Evolutionary conservation across 2,113 vertebrate species (phyloP).

Genomic region (Rhinogobius similis): DNA sequence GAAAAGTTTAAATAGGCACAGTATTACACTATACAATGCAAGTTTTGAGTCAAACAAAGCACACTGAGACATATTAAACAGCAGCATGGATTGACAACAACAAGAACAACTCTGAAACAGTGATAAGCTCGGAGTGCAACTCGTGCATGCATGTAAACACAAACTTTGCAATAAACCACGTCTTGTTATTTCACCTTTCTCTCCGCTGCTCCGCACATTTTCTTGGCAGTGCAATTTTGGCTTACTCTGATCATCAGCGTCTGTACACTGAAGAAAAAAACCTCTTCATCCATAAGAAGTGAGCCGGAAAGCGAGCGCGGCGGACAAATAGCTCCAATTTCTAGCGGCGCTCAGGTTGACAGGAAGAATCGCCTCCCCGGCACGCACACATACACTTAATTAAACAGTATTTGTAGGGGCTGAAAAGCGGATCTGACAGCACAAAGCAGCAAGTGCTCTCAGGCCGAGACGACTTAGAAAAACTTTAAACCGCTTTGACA

Average conservation of each 20-base stretch:
- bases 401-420: constrained; percentile 60
- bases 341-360: constrained; percentile 47
- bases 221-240: constrained; percentile 58
- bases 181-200: constrained; percentile 45
- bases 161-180: constrained; percentile 37
- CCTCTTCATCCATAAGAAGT: constrained; percentile 50
- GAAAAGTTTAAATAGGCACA: neutral
- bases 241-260: constrained; percentile 53
- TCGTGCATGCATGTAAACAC: constrained; percentile 43
- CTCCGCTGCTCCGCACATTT: constrained; percentile 16
- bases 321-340: constrained; percentile 64
- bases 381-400: constrained; percentile 49
- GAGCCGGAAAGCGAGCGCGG: constrained; percentile 46
- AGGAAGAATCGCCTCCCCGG: constrained; percentile 30
- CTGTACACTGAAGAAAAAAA: constrained; percentile 5
- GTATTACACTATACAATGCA: neutral
- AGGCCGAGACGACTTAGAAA: constrained; percentile 23
- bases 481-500: constrained; percentile 31
- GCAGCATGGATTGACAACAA: constrained; percentile 10
- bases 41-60: neutral
- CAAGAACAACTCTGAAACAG: constrained; percentile 21
- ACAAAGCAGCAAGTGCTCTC: constrained; percentile 37
- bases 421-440: constrained; percentile 46
- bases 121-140: constrained; percentile 25
- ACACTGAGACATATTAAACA: neutral